These are phyloP conservation scores for Thalassarche chlororhynchos DNA, from an alignment of 2,113 vertebrate species.

Conservation along the genomic window DNA sequence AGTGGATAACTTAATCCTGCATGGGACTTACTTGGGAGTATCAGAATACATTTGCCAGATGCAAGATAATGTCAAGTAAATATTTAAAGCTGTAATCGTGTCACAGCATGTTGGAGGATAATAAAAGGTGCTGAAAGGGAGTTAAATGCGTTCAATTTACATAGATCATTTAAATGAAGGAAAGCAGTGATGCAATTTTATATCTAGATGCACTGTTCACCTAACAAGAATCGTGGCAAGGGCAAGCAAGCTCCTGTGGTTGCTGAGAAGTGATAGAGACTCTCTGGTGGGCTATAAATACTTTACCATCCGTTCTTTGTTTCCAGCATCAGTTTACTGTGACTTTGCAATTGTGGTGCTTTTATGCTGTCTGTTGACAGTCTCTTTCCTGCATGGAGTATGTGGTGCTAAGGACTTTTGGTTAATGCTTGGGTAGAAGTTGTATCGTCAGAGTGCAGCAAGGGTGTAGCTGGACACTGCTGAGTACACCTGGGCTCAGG, in stretches of 20 bases:
- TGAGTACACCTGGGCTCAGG: neutral
- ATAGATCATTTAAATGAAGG: neutral
- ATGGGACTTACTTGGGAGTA: neutral
- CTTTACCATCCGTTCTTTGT: neutral
- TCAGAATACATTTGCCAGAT: neutral
- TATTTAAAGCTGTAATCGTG: slow-evolving; percentile 1
- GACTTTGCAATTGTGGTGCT: neutral
- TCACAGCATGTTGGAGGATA: neutral
- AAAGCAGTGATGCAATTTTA: neutral
- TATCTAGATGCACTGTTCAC: neutral
- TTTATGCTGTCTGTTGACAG: neutral
- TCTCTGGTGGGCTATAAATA: neutral
- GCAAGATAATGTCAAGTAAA: slow-evolving; percentile 23
- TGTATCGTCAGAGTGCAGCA: neutral
- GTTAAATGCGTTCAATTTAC: neutral
- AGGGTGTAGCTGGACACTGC: neutral
- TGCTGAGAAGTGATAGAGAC: neutral
- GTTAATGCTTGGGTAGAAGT: neutral
- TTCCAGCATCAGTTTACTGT: neutral
- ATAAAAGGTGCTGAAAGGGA: neutral
- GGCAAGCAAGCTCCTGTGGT: neutral
- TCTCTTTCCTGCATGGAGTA: neutral
- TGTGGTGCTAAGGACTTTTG: neutral
- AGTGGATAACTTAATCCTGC: neutral
- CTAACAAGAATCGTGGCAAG: neutral